Conservation (phyloP, 1,140 invertebrate species). For the Trissolcus basalis region DNA sequence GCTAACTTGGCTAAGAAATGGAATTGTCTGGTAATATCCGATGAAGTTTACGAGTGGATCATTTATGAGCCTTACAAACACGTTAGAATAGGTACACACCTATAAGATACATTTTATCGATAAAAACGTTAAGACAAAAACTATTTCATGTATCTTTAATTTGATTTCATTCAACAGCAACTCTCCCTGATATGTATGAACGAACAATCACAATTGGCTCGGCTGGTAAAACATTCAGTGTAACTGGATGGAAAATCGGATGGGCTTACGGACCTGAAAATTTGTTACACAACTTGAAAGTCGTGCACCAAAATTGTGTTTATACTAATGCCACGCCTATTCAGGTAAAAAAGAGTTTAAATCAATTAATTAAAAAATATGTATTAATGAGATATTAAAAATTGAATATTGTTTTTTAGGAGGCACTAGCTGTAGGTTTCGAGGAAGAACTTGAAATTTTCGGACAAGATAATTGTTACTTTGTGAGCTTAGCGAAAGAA, state of each 20-base stretch:
- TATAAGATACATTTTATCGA: too few species aligned
- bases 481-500: slow-evolving; percentile 85
- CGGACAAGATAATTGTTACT: slow-evolving; percentile 89
- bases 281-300: slow-evolving; percentile 87
- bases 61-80: slow-evolving; percentile 92
- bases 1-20: slow-evolving; percentile 93
- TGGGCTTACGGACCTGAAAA: slow-evolving; percentile 94
- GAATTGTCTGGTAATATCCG: slow-evolving; percentile 93
- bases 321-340: slow-evolving; percentile 93
- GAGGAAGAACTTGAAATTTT: slow-evolving; percentile 88
- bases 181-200: slow-evolving; percentile 97
- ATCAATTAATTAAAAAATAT: too few species aligned
- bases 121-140: too few species aligned
- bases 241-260: slow-evolving; percentile 98
- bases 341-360: slow-evolving; percentile 76
- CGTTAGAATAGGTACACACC: slow-evolving; percentile 86
- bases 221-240: slow-evolving; percentile 98
- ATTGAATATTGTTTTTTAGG: slow-evolving; percentile 75
- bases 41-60: slow-evolving; percentile 99
- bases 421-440: slow-evolving; percentile 93
- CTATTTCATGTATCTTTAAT: background rate
- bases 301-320: slow-evolving; percentile 95
- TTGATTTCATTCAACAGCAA: slow-evolving; percentile 78
- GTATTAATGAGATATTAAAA: too few species aligned
- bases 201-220: slow-evolving; percentile 97